These are phyloP conservation scores for Sympetrum striolatum DNA, from an alignment of 2,888 invertebrate genomes.

Conservation along the genomic window DNA sequence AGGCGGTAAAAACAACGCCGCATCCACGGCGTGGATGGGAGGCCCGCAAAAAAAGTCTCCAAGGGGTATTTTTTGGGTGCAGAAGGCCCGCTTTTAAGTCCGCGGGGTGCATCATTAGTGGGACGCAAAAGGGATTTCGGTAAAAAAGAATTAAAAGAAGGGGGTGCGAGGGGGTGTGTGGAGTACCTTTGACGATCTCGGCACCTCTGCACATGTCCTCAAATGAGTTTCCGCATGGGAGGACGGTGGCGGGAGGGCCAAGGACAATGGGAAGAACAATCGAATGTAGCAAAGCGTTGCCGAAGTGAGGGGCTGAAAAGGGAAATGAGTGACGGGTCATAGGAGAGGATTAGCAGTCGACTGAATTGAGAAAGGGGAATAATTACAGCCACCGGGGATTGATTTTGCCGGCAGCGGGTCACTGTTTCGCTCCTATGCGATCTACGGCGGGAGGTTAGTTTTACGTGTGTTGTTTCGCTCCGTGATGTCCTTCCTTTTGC, in stretches of 20 bases:
- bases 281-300: conserved; percentile 41
- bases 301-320: conserved; percentile 15
- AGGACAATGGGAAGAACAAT: conserved; percentile 21
- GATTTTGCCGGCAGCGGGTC: background rate
- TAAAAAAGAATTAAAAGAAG: background rate
- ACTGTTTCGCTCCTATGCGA: background rate
- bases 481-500: background rate
- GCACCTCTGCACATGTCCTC: conserved; percentile 15
- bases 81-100: conserved; percentile 23
- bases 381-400: conserved; percentile 2
- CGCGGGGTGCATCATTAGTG: conserved; percentile 42
- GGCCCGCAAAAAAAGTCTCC: background rate
- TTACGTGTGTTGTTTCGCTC: background rate
- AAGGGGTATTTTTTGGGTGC: background rate
- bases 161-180: background rate
- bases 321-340: background rate
- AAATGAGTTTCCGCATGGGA: conserved; percentile 37
- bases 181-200: conserved; percentile 20
- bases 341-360: background rate
- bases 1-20: background rate
- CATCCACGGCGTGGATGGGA: background rate
- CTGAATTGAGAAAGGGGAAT: conserved; percentile 31
- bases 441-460: background rate
- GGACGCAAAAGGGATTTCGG: conserved; percentile 1
- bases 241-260: background rate